A percentile compares a stretch with the other conserved stretches of the same genome.
These are phyloP conservation scores for Psittacara wagleri DNA, from an alignment of 2,113 vertebrate genomes.

Conservation along the genomic window DNA sequence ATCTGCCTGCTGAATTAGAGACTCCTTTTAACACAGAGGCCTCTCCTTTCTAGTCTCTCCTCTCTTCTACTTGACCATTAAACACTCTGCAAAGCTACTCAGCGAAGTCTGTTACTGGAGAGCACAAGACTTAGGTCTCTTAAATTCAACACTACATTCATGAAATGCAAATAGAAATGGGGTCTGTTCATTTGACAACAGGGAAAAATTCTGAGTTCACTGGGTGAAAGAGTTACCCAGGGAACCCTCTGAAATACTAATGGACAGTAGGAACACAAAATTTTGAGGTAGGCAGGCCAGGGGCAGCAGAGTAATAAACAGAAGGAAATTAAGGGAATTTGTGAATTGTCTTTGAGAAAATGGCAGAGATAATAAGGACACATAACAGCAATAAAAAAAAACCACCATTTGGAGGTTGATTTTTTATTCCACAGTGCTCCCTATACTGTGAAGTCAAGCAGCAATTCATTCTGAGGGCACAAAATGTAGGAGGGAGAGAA, in stretches of 20 bases:
- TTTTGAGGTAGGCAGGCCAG: not conserved
- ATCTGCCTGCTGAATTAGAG: not conserved
- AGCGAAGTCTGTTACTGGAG: not conserved
- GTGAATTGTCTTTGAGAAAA: not conserved
- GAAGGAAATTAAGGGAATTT: not conserved
- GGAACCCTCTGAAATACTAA: not conserved
- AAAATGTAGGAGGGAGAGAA: not conserved
- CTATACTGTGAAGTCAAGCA: not conserved
- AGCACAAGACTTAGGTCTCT: not conserved
- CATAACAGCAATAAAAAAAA: not conserved
- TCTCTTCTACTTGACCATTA: not conserved
- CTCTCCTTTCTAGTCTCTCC: not conserved
- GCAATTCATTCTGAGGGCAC: not conserved
- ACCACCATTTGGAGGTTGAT: not conserved
- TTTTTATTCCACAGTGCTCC: not conserved
- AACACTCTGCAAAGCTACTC: not conserved
- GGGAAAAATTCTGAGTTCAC: not conserved
- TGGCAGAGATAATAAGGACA: not conserved
- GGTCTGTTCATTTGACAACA: not conserved
- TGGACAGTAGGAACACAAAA: not conserved
- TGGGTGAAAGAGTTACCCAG: not conserved
- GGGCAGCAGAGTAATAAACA: not conserved
- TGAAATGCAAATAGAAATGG: not conserved
- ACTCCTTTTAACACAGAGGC: not conserved
- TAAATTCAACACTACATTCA: not conserved